Evolutionary conservation across 2,888 invertebrate species (phyloP).

Genomic region (Chelonus formosanus): DNA sequence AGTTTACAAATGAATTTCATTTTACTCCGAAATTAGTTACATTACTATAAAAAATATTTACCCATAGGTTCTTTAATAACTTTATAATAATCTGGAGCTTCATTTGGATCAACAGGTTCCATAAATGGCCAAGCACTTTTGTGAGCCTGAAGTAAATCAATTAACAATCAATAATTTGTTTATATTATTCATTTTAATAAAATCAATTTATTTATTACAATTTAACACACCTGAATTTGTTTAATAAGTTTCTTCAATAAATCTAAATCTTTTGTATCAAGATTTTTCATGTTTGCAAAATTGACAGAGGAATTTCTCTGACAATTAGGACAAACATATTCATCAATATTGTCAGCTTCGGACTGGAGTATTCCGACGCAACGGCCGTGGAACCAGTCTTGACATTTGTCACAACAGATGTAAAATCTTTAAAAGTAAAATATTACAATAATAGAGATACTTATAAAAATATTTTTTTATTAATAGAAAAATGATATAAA

Average conservation of each 20-base stretch:
- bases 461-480: too few relatives aligned
- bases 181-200: conserved; percentile 16
- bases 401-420: conserved; percentile 98
- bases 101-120: conserved; percentile 94
- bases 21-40: conserved; percentile 71
- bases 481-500: too few relatives aligned
- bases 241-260: conserved; percentile 86
- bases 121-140: conserved; percentile 98
- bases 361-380: conserved; percentile 95
- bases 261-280: conserved; percentile 81
- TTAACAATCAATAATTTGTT: conserved; percentile 12
- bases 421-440: conserved; percentile 79
- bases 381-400: conserved; percentile 98
- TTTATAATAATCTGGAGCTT: conserved; percentile 97
- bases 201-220: conserved; percentile 12
- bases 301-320: conserved; percentile 89
- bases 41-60: conserved; percentile 64
- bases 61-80: conserved; percentile 97
- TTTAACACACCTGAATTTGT: conserved; percentile 78
- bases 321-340: conserved; percentile 96
- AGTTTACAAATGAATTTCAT: too few relatives aligned
- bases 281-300: conserved; percentile 88
- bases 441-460: conserved; percentile 22
- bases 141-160: conserved; percentile 72
- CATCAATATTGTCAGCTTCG: conserved; percentile 93